A percentile compares a stretch with the other conserved stretches of the same genome.
Evolutionary conservation across 2,113 vertebrate genomes (phyloP).

Genomic region (Salvelinus alpinus): DNA sequence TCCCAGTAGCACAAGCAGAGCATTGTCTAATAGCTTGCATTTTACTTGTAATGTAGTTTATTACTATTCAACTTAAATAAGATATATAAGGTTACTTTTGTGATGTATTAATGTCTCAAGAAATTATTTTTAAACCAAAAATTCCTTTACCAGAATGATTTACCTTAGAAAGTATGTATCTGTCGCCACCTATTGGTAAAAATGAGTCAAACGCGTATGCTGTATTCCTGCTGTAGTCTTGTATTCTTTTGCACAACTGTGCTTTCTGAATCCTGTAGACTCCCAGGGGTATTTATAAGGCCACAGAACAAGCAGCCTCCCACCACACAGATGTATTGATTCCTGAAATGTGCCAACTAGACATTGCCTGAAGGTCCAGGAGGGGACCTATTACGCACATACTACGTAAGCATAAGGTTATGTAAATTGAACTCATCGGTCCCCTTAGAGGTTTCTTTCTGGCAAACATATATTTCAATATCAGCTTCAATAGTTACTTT

Average conservation of each 20-base stretch:
- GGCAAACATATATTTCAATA: not conserved
- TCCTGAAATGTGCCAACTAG: constrained; percentile 37
- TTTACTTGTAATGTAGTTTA: not conserved
- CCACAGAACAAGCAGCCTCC: constrained; percentile 1
- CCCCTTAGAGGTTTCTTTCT: not conserved
- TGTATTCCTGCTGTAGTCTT: too few species aligned
- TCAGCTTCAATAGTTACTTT: too few species aligned
- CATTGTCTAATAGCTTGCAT: constrained; percentile 61
- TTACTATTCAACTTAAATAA: not conserved
- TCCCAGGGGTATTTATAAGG: constrained; percentile 45
- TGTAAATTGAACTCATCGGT: not conserved
- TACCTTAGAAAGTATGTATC: not conserved
- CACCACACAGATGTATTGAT: constrained; percentile 43
- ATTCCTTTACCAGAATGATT: not conserved
- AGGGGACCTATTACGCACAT: constrained; percentile 37
- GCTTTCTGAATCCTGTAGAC: not conserved
- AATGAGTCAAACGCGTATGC: too few species aligned
- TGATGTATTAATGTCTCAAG: not conserved
- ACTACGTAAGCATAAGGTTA: not conserved
- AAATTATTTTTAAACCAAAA: not conserved
- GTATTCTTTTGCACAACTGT: not conserved
- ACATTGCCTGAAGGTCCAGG: constrained; percentile 40
- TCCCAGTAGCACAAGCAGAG: constrained; percentile 56
- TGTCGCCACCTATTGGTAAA: constrained; percentile 21
- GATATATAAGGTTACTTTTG: not conserved